A percentile compares a stretch with the other conserved stretches of the same genome.
These are phyloP conservation scores for Scotopteryx bipunctaria DNA, from an alignment of 2,888 invertebrate genomes.

Conservation along the genomic window DNA sequence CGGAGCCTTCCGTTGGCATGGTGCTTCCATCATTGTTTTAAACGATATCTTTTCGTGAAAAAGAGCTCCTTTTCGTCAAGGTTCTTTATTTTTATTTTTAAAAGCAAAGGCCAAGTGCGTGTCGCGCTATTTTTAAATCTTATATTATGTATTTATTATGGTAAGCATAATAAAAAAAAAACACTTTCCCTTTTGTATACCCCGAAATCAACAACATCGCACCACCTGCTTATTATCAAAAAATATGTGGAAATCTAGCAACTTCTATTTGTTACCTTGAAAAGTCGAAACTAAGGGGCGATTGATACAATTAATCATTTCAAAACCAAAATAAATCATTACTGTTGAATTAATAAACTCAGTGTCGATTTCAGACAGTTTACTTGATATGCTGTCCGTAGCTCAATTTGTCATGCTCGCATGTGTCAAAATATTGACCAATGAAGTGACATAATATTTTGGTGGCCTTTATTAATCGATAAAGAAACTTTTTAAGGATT, in stretches of 20 bases:
- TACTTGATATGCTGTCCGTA: constrained; percentile 10
- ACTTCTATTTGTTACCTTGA: no score
- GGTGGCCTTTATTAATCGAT: background rate
- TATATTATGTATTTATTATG: no score
- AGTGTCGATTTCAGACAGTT: constrained; percentile 21
- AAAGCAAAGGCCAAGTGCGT: no score
- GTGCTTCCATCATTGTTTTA: constrained; percentile 15
- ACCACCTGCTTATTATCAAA: no score
- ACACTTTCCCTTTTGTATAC: no score
- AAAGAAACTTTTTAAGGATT: no score
- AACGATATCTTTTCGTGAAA: background rate
- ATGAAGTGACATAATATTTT: constrained; percentile 16
- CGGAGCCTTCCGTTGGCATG: constrained; percentile 7
- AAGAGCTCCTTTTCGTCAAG: background rate
- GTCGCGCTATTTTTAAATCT: no score
- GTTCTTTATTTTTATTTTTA: background rate
- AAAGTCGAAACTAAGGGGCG: background rate
- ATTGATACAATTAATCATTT: constrained; percentile 14
- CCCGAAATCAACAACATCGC: no score
- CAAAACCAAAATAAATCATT: constrained; percentile 11
- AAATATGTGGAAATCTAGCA: no score
- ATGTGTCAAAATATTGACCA: constrained; percentile 28
- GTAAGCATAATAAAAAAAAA: no score
- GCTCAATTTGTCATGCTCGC: constrained; percentile 25
- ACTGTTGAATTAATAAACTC: constrained; percentile 19